These are phyloP conservation scores for Lynx canadensis DNA, from an alignment of 2,113 vertebrate species.

Conservation along the genomic window DNA sequence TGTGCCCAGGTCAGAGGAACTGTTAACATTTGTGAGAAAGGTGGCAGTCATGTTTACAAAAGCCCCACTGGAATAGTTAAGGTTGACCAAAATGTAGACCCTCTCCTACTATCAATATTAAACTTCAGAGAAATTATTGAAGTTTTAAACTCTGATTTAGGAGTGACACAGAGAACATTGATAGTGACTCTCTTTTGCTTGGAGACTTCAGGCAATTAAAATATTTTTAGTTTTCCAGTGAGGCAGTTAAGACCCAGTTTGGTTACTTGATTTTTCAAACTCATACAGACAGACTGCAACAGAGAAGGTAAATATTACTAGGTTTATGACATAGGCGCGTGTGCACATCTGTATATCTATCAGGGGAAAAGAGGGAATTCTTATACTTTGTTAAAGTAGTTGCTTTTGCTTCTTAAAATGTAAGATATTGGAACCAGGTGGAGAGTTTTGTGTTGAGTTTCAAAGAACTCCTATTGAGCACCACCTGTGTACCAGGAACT, in stretches of 20 bases:
- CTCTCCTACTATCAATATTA: background rate
- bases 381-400: background rate
- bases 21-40: background rate
- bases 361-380: background rate
- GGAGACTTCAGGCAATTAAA: background rate
- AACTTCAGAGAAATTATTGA: background rate
- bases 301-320: background rate
- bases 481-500: background rate
- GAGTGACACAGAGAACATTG: background rate
- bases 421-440: background rate
- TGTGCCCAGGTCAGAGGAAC: background rate
- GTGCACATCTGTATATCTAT: too few relatives aligned
- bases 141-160: background rate
- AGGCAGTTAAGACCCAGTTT: background rate
- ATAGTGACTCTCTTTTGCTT: background rate
- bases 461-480: background rate
- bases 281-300: background rate
- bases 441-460: background rate
- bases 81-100: background rate
- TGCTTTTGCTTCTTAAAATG: background rate
- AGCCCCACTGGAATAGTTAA: background rate
- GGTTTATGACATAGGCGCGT: fast-evolving
- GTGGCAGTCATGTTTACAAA: background rate
- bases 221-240: slow-evolving; percentile 3
- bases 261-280: background rate